Percentiles rank a stretch among this genome's conserved stretches.
phyloP scores from a whole-genome alignment of 1,140 invertebrate genomes.

The Drosophila sechellia region DNA sequence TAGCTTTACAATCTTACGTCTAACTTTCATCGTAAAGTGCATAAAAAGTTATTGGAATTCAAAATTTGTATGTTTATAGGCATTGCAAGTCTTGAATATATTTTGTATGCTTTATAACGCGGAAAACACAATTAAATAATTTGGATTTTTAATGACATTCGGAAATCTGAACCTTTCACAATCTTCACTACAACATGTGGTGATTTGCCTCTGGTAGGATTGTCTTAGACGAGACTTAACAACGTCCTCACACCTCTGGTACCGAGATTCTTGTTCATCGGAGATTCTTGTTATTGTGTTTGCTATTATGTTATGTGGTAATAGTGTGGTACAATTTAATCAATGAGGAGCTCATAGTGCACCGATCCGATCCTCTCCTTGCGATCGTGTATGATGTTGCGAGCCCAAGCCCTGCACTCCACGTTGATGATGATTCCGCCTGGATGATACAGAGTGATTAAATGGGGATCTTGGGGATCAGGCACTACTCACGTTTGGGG shows the following conservation, averaged over 20 bases:
- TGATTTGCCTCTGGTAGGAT: conserved; percentile 23
- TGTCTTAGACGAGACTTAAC: conserved; percentile 14
- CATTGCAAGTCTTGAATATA: conserved; percentile 32
- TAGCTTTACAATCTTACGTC: conserved; percentile 29
- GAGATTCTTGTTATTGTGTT: conserved; percentile 10
- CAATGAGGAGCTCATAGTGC: conserved; percentile 95
- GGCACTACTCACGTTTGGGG: conserved; percentile 88
- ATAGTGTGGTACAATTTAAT: conserved; percentile 86
- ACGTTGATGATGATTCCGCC: conserved; percentile 94
- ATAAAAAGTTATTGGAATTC: conserved; percentile 57
- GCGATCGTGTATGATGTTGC: conserved; percentile 92
- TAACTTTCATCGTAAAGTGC: conserved; percentile 46
- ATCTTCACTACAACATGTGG: conserved; percentile 1
- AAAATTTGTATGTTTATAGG: conserved; percentile 50
- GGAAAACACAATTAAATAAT: not conserved
- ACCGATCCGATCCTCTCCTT: conserved; percentile 93
- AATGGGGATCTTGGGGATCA: not conserved
- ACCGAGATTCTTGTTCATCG: conserved; percentile 3
- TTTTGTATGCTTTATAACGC: conserved; percentile 19
- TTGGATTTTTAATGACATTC: not conserved
- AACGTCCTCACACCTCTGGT: conserved; percentile 1
- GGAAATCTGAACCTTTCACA: conserved; percentile 9
- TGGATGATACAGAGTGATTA: conserved; percentile 56
- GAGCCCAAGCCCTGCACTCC: conserved; percentile 95
- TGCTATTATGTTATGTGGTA: conserved; percentile 15